These are phyloP conservation scores for Ifrita kowaldi DNA, from an alignment of 2,113 vertebrate species.

Conservation along the genomic window DNA sequence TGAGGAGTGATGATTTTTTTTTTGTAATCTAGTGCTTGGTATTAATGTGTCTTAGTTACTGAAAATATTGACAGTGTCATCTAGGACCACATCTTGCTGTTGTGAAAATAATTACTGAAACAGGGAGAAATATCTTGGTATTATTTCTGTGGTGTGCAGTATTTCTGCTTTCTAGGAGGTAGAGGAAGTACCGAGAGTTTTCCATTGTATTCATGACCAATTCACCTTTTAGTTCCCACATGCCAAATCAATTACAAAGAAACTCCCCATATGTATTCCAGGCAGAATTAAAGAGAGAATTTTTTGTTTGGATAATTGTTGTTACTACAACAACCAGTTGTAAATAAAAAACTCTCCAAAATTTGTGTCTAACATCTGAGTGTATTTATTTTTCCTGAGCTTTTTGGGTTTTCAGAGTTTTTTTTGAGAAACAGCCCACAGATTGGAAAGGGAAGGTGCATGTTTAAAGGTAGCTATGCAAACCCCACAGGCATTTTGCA, in stretches of 20 bases:
- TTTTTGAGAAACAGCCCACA: neutral
- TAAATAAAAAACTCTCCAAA: neutral
- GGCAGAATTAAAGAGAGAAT: neutral
- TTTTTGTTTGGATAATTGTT: neutral
- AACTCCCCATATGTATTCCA: neutral
- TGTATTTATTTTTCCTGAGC: neutral
- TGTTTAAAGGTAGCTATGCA: neutral
- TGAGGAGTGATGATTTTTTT: neutral
- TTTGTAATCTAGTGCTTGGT: neutral
- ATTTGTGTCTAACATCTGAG: neutral
- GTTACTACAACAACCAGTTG: neutral
- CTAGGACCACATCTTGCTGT: neutral
- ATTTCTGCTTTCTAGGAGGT: neutral
- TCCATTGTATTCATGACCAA: accelerated
- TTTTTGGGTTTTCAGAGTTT: neutral
- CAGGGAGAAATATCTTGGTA: accelerated
- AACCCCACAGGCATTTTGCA: neutral
- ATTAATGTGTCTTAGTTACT: neutral
- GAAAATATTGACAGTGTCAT: neutral
- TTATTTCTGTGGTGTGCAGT: neutral
- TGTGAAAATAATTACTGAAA: neutral
- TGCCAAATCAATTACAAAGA: neutral
- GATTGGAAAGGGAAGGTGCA: neutral
- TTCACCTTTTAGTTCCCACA: neutral
- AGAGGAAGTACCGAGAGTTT: neutral